These are phyloP conservation scores for Xiphophorus hellerii DNA, from an alignment of 2,113 vertebrate species.

Conservation along the genomic window DNA sequence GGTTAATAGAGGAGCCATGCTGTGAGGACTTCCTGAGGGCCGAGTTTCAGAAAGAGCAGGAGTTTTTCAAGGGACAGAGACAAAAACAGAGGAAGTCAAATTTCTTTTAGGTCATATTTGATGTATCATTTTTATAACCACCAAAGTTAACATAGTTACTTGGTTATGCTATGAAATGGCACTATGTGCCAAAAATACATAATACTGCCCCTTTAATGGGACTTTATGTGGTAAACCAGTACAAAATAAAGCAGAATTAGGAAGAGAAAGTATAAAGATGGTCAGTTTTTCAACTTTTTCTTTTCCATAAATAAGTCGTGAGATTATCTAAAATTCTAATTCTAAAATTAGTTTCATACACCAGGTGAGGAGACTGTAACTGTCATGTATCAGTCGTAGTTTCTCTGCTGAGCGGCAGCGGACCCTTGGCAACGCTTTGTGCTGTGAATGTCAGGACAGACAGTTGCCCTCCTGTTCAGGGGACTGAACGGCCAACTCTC, in stretches of 20 bases:
- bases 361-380: slow-evolving; percentile 2
- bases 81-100: too few relatives aligned
- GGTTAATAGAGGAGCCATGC: too few relatives aligned
- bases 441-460: slow-evolving; percentile 21
- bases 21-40: too few relatives aligned
- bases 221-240: not conserved
- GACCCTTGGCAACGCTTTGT: not conserved
- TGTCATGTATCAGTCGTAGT: slow-evolving; percentile 45
- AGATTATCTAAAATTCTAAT: too few relatives aligned
- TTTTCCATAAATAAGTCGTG: not conserved
- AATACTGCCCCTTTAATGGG: not conserved
- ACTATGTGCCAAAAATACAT: too few relatives aligned
- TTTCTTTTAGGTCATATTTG: too few relatives aligned
- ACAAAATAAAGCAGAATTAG: not conserved
- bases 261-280: not conserved
- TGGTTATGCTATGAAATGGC: too few relatives aligned
- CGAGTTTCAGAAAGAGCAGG: too few relatives aligned
- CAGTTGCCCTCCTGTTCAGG: slow-evolving; percentile 38
- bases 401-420: slow-evolving; percentile 39
- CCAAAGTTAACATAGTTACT: too few relatives aligned
- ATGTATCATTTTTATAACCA: too few relatives aligned
- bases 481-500: slow-evolving; percentile 17
- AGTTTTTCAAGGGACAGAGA: too few relatives aligned
- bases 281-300: not conserved
- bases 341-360: not conserved